A percentile compares a stretch with the other conserved stretches of the same genome.
phyloP scores from a whole-genome alignment of 2,113 vertebrate species.

The Anarhynchus alexandrinus region DNA sequence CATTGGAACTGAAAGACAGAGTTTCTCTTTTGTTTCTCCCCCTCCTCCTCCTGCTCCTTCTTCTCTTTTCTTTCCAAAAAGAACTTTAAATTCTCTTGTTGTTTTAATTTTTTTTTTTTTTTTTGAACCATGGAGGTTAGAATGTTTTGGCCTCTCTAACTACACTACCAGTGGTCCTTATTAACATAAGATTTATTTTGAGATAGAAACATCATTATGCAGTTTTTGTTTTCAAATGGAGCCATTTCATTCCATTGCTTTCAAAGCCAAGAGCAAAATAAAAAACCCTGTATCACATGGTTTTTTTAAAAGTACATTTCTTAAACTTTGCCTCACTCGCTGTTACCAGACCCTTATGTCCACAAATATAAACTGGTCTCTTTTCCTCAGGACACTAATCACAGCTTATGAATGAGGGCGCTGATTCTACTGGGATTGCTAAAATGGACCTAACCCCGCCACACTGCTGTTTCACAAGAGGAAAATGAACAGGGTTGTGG shows the following conservation, averaged over 20 bases:
- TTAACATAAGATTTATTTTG: slow-evolving; percentile 36
- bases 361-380: neutral
- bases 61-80: slow-evolving; percentile 46
- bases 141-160: slow-evolving; percentile 41
- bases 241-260: neutral
- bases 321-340: neutral
- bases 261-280: slow-evolving; percentile 34
- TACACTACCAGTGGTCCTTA: slow-evolving; percentile 3
- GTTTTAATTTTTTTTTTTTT: slow-evolving; percentile 8
- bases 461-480: neutral
- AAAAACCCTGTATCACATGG: neutral
- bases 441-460: neutral
- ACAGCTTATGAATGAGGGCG: neutral
- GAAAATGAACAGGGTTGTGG: accelerated
- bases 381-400: neutral
- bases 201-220: slow-evolving; percentile 29
- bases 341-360: neutral
- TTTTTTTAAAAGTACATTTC: neutral
- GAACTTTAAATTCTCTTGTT: slow-evolving; percentile 57
- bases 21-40: slow-evolving; percentile 54
- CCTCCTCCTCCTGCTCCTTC: neutral
- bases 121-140: neutral
- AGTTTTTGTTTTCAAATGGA: slow-evolving; percentile 24
- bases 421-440: neutral
- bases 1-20: slow-evolving; percentile 70